These are phyloP conservation scores for Cephalotes varians DNA, from an alignment of 2,888 invertebrate species.

Conservation along the genomic window DNA sequence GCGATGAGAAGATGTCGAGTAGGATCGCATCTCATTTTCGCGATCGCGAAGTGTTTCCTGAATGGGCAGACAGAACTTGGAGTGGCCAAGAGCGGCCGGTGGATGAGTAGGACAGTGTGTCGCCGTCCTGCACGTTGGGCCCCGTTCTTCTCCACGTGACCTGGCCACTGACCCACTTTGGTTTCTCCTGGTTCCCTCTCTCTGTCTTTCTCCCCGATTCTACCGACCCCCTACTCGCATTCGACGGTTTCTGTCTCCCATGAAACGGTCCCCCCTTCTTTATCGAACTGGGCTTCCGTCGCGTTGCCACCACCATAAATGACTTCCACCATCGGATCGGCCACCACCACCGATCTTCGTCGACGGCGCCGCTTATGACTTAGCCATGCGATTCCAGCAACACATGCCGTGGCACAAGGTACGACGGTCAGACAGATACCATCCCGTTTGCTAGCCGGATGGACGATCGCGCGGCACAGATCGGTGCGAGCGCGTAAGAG, in stretches of 20 bases:
- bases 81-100: slow-evolving; percentile 49
- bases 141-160: slow-evolving; percentile 85
- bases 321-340: slow-evolving; percentile 70
- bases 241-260: slow-evolving; percentile 55
- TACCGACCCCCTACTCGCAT: slow-evolving; percentile 11
- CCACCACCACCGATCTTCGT: slow-evolving; percentile 64
- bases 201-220: slow-evolving; percentile 44
- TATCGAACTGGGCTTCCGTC: slow-evolving; percentile 60
- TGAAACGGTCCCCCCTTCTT: slow-evolving; percentile 49
- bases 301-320: slow-evolving; percentile 72
- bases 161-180: slow-evolving; percentile 85
- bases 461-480: slow-evolving; percentile 76
- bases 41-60: slow-evolving; percentile 76
- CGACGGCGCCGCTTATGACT: slow-evolving; percentile 81
- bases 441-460: slow-evolving; percentile 85
- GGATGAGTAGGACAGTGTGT: slow-evolving; percentile 86
- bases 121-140: slow-evolving; percentile 84
- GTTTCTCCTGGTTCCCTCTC: slow-evolving; percentile 76
- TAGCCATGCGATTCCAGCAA: slow-evolving; percentile 83
- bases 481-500: slow-evolving; percentile 56
- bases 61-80: slow-evolving; percentile 75
- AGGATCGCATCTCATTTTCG: slow-evolving; percentile 45
- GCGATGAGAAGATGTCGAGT: neutral
- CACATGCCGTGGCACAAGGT: slow-evolving; percentile 82
- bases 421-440: slow-evolving; percentile 84